Evolutionary conservation across 2,113 vertebrate species (phyloP).

Genomic region (Paradoxurus hermaphroditus): DNA sequence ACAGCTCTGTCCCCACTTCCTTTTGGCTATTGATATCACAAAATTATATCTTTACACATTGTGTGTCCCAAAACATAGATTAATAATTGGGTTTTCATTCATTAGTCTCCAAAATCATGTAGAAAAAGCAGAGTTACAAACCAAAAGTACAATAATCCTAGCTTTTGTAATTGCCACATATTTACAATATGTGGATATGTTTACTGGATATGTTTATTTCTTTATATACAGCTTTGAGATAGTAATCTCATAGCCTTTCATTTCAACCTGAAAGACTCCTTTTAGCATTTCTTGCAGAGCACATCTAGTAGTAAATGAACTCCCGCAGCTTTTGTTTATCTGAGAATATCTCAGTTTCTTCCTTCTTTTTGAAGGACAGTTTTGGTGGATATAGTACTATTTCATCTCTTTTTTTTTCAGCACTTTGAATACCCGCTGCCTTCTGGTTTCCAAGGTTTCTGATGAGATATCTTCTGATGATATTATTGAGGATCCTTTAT

Average conservation of each 20-base stretch:
- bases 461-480: not conserved
- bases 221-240: not conserved
- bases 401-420: not conserved
- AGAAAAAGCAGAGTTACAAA: not conserved
- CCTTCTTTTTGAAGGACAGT: not conserved
- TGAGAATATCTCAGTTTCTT: not conserved
- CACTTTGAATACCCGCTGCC: not conserved
- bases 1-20: not conserved
- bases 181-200: not conserved
- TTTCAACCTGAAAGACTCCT: not conserved
- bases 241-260: not conserved
- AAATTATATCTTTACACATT: not conserved
- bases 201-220: not conserved
- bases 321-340: not conserved
- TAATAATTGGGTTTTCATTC: not conserved
- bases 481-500: not conserved
- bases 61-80: not conserved
- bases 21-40: not conserved
- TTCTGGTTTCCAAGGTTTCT: not conserved
- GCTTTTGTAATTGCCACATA: not conserved
- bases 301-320: not conserved
- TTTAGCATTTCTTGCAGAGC: not conserved
- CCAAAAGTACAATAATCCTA: not conserved
- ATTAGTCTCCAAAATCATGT: not conserved
- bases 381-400: not conserved